These are phyloP conservation scores for Parambassis ranga DNA, from an alignment of 2,797 vertebrate species.

Conservation along the genomic window DNA sequence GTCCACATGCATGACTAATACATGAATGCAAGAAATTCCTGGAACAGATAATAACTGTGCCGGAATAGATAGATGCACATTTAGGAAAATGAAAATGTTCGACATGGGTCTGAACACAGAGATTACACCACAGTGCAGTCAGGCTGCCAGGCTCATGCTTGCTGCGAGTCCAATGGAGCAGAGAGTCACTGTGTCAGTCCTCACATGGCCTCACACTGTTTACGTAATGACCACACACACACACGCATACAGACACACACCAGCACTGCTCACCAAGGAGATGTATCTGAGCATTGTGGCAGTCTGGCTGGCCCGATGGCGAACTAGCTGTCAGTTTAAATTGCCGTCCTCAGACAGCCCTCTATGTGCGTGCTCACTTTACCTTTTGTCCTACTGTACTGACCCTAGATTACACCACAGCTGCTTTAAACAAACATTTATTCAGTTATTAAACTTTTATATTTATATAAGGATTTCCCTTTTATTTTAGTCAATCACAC, in stretches of 20 bases:
- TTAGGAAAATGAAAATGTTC: constrained; percentile 6
- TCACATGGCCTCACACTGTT: constrained; percentile 40
- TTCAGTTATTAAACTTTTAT: neutral
- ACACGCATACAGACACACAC: constrained; percentile 5
- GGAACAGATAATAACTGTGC: neutral
- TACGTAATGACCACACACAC: constrained; percentile 36
- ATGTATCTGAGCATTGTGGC: constrained; percentile 21
- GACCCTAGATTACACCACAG: neutral
- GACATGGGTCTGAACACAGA: neutral
- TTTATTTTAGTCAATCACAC: neutral
- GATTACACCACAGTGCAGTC: neutral
- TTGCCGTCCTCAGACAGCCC: neutral
- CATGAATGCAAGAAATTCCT: neutral
- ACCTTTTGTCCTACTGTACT: constrained; percentile 38
- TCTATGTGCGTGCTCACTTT: neutral
- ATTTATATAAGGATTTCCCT: neutral
- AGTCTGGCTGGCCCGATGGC: neutral
- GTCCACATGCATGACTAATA: too few relatives aligned
- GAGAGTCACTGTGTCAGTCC: constrained; percentile 44
- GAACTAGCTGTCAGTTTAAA: constrained; percentile 26
- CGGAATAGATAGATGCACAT: neutral
- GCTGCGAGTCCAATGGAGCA: constrained; percentile 14
- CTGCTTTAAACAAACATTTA: neutral
- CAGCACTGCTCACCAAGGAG: constrained; percentile 19
- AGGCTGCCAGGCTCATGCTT: neutral